phyloP scores from a whole-genome alignment of 2,888 invertebrate species.

The Cephus pygmeus region DNA sequence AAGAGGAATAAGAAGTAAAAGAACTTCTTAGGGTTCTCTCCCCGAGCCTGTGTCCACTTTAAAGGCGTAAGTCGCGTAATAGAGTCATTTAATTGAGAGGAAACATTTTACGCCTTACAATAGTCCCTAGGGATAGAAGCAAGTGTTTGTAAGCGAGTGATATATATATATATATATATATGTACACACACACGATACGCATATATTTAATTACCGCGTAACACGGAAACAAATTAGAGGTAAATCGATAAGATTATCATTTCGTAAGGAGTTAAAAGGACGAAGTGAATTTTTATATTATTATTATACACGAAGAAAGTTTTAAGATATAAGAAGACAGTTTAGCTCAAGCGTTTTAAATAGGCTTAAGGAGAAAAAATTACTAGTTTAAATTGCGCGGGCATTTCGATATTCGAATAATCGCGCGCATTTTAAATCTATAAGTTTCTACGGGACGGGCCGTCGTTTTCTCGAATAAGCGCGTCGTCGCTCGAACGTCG shows the following conservation, averaged over 20 bases:
- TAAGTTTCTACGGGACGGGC: background rate
- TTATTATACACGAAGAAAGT: conserved; percentile 21
- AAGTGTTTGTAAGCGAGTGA: conserved; percentile 38
- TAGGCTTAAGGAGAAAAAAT: conserved; percentile 16
- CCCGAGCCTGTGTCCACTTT: background rate
- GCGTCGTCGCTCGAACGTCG: background rate
- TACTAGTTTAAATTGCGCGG: conserved; percentile 24
- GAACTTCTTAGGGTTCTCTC: background rate
- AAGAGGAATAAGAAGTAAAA: background rate
- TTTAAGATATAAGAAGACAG: conserved; percentile 29
- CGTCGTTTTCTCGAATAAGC: background rate
- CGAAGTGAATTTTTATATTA: conserved; percentile 30
- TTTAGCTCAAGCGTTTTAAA: conserved; percentile 34
- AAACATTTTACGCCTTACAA: conserved; percentile 5
- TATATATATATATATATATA: conserved; percentile 36
- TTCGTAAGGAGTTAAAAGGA: conserved; percentile 12
- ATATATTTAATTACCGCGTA: conserved; percentile 9
- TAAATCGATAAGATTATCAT: conserved; percentile 29
- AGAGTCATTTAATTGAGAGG: conserved; percentile 1
- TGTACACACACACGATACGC: conserved; percentile 22
- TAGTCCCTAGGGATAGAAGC: conserved; percentile 6
- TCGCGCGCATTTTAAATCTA: conserved; percentile 24
- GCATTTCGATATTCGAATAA: conserved; percentile 8
- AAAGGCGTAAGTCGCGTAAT: background rate
- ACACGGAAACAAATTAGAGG: conserved; percentile 26